Base-by-base conservation (phyloP, 2,797 vertebrate species). In the Serranus cabrilla region DNA sequence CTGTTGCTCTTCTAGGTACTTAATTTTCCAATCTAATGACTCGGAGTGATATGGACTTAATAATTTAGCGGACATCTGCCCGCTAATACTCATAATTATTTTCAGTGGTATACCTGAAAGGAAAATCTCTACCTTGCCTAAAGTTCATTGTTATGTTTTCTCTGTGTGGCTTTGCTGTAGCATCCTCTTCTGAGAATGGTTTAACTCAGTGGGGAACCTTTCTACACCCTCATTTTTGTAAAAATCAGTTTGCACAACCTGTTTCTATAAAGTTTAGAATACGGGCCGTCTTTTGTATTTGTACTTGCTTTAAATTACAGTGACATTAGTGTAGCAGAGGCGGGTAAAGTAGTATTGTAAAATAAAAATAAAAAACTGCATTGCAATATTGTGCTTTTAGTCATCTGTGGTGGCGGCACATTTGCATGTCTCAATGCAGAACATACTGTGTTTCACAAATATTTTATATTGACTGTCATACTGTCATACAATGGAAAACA, bases 51-150 rank as follows among this genome's bases (percentile, higher is more conserved):
- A 21, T 47, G 23, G 31, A 59, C n/a, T 34, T 49, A 2, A n/a
- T 57, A 8, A 74, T 79, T 62, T 55, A 63, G 39, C 45, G 60
- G 59, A 42, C 37, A 27, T 71, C 62, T 60, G 20, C 39, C 34
- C 0, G 2, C 21, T 34, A 50, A 40, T 72, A 46, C n/a, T 25
- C n/a, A 34, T 54, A 73, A n/a, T 57, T 62, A 73, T 57, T 70
- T 40, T 63, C 16, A 45, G 43, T 69, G 58, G 27, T 57, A 47
- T 39, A 37, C 6, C 21, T 40, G 56, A 66, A 54, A 58, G 20
- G 11, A 8, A 78, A 75, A 55, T 47, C 10, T 62, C 71, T 27
- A 5, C 17, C 5, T 60, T 54, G 13, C 37, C 25, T 39, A 9
- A 31, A 51, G 27, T 63, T 57, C 10, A 50, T 2, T 23, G 10